Percentiles rank a stretch among this genome's conserved stretches.
phyloP scores from a whole-genome alignment of 2,888 invertebrate genomes.

The Synanthedon tipuliformis region DNA sequence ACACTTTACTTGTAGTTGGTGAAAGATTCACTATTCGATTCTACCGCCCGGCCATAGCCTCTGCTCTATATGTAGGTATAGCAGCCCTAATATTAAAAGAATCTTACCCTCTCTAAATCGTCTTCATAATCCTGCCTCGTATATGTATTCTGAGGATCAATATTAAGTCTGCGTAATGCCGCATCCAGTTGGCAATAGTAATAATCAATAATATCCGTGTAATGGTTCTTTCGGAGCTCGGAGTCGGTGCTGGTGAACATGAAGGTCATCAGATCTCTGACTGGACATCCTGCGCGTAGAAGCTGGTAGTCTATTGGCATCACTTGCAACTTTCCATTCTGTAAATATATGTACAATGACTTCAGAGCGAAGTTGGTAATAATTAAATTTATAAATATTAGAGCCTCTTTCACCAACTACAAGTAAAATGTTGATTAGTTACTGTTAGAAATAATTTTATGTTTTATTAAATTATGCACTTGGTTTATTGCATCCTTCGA shows the following conservation, averaged over 20 bases:
- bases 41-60: too few species aligned
- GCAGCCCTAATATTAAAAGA: too few species aligned
- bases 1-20: too few species aligned
- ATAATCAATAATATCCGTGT: slow-evolving; percentile 15
- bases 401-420: too few species aligned
- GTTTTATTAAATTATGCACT: too few species aligned
- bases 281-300: slow-evolving; percentile 27
- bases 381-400: too few species aligned
- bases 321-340: slow-evolving; percentile 26
- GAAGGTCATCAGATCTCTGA: slow-evolving; percentile 41
- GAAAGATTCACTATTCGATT: too few species aligned
- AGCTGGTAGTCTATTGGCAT: slow-evolving; percentile 42
- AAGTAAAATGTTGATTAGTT: too few species aligned
- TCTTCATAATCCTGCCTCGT: slow-evolving; percentile 2
- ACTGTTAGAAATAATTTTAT: too few species aligned
- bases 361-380: neutral
- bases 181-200: slow-evolving; percentile 14
- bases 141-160: slow-evolving; percentile 6
- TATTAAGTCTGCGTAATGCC: slow-evolving; percentile 5
- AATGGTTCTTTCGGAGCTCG: slow-evolving; percentile 18
- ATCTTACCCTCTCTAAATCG: slow-evolving; percentile 4
- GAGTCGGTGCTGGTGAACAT: slow-evolving; percentile 36
- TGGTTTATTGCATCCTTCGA: too few species aligned
- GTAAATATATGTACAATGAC: slow-evolving; percentile 11
- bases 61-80: too few species aligned